Conservation (phyloP, 2,797 vertebrate species). For the Sebastiscus albofasciatus region DNA sequence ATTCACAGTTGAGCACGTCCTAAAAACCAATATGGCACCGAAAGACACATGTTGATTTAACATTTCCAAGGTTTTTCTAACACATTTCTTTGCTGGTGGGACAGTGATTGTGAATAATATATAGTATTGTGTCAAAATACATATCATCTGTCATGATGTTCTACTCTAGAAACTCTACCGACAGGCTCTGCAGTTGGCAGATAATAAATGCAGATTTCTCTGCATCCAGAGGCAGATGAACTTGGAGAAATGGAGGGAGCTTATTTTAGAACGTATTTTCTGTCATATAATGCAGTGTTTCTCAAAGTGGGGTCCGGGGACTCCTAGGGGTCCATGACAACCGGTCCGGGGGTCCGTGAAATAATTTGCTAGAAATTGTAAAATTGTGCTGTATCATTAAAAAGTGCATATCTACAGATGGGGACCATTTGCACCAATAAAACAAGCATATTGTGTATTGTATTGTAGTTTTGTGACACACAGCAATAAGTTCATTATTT, state of each 20-base stretch:
- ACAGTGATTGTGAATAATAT: conserved; percentile 17
- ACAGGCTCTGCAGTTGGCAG: not conserved
- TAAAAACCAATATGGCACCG: conserved; percentile 27
- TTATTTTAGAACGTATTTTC: not conserved
- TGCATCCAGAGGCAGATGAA: conserved; percentile 1
- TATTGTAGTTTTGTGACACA: too few relatives aligned
- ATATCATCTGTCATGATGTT: not conserved
- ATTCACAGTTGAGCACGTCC: conserved; percentile 14
- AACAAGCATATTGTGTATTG: too few relatives aligned
- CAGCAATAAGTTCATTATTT: too few relatives aligned
- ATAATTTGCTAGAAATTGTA: too few relatives aligned
- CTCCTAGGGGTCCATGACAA: too few relatives aligned
- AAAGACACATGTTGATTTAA: conserved; percentile 34
- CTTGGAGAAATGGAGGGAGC: not conserved
- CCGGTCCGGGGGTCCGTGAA: too few relatives aligned
- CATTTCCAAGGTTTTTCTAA: conserved; percentile 12
- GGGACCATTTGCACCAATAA: too few relatives aligned
- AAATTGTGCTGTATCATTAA: too few relatives aligned
- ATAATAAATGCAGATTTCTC: conserved; percentile 11
- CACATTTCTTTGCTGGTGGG: not conserved
- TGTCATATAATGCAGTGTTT: not conserved
- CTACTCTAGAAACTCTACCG: not conserved
- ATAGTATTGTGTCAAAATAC: not conserved
- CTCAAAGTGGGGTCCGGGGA: too few relatives aligned
- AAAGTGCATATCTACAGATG: too few relatives aligned